Evolutionary conservation across 1,140 invertebrate species (phyloP), one percentile per base, ranked within the genome.

Genomic region (Oscheius sp.): DNA sequence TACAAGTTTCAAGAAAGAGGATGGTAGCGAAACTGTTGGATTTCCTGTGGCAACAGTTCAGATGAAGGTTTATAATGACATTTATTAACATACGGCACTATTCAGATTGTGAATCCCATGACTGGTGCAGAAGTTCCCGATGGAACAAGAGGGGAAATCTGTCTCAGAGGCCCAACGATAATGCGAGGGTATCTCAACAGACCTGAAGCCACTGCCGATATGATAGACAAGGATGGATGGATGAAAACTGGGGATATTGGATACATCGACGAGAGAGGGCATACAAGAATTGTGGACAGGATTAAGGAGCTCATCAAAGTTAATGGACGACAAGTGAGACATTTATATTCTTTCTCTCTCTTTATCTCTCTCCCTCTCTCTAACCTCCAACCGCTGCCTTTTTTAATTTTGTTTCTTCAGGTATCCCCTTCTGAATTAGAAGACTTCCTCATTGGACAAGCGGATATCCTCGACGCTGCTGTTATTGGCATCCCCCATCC

Each of bases 241-340:
- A 85, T 93, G 65, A 89, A 90, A 76, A 92, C 91, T 32, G 86
- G 92, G 2, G 93, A 94, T 80, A 88, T 93, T 26, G 91, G 89
- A 3, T 90, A 90, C 77, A 91, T 89, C 67, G 91, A 93, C 75
- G 80, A 88, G 13, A 87, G 91, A 1, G 88, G 91, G 0, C 58
- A 67, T 38, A 73, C 84, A 29, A 92, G 88, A 64, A 89, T 94
- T 64, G 91, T 91, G 0, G 93, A 94, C 77, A 86, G 93, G 65
- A 79, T 93, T 49, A 95, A 95, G 80, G 92, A 95, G 82, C 87
- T 95, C 7, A 94, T 95, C 71, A 95, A 95, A 87, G 91, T 92
- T 49, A 93, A 92, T 86, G 92, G 91, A 74, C 67, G 36, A 28
- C 28, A 73, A 55, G 92, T 94, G n/a, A n/a, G n/a, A n/a, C n/a